phyloP scores from a whole-genome alignment of 2,797 vertebrate species.

The Spinus olivaceus region DNA sequence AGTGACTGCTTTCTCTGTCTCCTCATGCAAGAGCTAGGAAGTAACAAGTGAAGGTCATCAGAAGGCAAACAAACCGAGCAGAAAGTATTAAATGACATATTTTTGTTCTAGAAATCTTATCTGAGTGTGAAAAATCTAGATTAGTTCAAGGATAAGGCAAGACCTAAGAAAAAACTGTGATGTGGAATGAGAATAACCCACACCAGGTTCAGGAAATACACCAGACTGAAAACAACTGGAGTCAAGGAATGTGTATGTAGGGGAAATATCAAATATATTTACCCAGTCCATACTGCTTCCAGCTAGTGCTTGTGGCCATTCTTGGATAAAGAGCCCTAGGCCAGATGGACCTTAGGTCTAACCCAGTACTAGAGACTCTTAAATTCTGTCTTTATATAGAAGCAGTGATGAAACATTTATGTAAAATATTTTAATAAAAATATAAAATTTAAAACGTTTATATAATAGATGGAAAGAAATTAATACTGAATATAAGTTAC shows the following conservation, averaged over 20 bases:
- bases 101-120: neutral
- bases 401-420: neutral
- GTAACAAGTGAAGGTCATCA: neutral
- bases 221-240: neutral
- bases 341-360: neutral
- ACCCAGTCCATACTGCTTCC: neutral
- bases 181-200: neutral
- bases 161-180: neutral
- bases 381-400: neutral
- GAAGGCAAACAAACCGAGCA: neutral
- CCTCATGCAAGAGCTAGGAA: neutral
- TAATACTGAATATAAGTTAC: neutral
- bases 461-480: neutral
- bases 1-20: neutral
- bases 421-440: neutral
- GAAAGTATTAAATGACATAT: neutral
- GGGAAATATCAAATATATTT: neutral
- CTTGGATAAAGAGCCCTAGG: neutral
- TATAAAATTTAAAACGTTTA: neutral
- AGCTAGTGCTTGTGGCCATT: neutral
- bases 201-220: neutral
- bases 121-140: neutral
- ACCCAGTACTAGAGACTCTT: neutral
- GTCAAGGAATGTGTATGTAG: neutral
- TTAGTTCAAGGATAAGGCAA: neutral